Evolutionary conservation across 64 coral and sea anemone species (phyloP).

Genomic region (Porites australiensis): DNA sequence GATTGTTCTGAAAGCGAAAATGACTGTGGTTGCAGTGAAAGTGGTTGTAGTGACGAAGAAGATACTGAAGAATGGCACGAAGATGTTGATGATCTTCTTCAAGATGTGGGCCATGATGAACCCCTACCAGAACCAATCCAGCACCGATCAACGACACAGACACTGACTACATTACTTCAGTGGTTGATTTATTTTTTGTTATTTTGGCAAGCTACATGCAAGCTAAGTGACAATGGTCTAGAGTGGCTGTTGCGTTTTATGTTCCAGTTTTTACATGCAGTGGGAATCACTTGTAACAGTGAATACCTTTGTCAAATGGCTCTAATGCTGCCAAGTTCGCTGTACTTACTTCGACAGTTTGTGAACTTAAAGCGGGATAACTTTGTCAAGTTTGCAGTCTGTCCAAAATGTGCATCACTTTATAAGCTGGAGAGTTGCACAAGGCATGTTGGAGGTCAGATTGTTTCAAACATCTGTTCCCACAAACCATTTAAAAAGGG

Average conservation of each 20-base stretch:
- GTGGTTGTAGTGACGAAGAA: too few relatives aligned
- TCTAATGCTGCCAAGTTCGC: conserved; percentile 56
- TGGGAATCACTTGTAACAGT: conserved; percentile 29
- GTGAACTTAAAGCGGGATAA: conserved; percentile 26
- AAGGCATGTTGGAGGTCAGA: background rate
- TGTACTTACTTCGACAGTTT: conserved; percentile 51
- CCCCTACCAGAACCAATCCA: conserved; percentile 53
- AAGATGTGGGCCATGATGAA: background rate
- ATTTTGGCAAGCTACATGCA: conserved; percentile 51
- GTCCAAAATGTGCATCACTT: conserved; percentile 48
- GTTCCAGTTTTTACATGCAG: conserved; percentile 47
- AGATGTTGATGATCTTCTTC: background rate
- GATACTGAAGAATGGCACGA: too few relatives aligned
- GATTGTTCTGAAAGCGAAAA: too few relatives aligned
- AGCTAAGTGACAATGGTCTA: conserved; percentile 73
- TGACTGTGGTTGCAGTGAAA: too few relatives aligned
- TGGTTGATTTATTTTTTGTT: conserved; percentile 68
- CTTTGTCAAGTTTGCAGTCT: conserved; percentile 52
- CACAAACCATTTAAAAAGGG: conserved; percentile 39
- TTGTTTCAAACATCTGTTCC: conserved; percentile 44
- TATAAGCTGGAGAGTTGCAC: conserved; percentile 47
- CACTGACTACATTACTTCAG: conserved; percentile 22
- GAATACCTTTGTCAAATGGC: conserved; percentile 51
- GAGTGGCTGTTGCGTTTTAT: conserved; percentile 73
- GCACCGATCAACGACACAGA: background rate